phyloP scores from a whole-genome alignment of 2,888 invertebrate genomes.

The Folsomia manolachei region DNA sequence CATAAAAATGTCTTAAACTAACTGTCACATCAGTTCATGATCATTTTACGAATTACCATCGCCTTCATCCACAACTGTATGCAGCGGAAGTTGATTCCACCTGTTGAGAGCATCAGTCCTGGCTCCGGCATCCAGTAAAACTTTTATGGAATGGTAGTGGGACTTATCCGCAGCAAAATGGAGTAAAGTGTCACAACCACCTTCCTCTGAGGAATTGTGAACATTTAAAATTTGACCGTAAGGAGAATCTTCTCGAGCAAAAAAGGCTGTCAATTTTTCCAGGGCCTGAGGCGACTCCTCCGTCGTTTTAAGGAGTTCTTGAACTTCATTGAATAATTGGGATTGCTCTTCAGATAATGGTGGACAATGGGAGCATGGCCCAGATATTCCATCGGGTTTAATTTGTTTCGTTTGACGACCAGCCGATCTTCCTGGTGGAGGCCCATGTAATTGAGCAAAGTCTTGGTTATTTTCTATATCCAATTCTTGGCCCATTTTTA shows the following conservation, averaged over 20 bases:
- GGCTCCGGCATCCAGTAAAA: constrained; percentile 8
- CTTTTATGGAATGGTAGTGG: not conserved
- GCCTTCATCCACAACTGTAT: constrained; percentile 23
- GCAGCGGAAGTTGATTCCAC: constrained; percentile 12
- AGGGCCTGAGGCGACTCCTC: not conserved
- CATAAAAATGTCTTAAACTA: not conserved
- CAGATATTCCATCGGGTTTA: not conserved
- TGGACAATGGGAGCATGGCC: not conserved
- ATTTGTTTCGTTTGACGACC: no score
- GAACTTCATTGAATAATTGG: not conserved
- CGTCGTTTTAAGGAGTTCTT: not conserved
- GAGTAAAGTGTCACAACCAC: constrained; percentile 16
- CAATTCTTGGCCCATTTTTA: no score
- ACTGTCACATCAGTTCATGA: no score
- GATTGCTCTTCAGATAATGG: not conserved
- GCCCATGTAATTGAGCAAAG: not conserved
- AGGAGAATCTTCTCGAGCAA: not conserved
- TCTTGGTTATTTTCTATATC: no score
- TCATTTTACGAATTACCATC: not conserved
- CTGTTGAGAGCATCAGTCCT: constrained; percentile 6
- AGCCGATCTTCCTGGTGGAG: not conserved
- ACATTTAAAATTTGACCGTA: not conserved
- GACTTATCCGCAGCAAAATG: constrained; percentile 1
- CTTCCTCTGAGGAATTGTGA: not conserved
- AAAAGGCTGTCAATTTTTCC: not conserved